Base-by-base conservation (phyloP, 2,797 vertebrate species). In the Enteromius mattozi region DNA sequence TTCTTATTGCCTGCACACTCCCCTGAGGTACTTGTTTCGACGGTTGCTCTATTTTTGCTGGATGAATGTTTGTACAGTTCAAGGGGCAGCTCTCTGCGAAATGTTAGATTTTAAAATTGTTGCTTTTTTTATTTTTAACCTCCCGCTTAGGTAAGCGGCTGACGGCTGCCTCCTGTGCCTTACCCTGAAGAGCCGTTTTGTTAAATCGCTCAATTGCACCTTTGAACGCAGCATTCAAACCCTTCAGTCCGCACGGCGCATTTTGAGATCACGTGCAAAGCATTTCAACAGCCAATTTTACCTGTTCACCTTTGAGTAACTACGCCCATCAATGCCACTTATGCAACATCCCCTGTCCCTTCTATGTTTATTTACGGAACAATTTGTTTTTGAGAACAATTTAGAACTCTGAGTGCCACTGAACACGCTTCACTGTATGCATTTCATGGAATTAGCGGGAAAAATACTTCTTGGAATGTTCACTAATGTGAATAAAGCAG, bases 11-110 rank as follows among this genome's bases (percentile, higher is more conserved):
- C 49, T 77, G 63, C 74, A n/a, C 47, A 19, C 45, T 66, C 56
- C 81, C 75, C 74, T 70, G 75, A 84, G 66, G 66, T 84, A 70
- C 76, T 84, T 84, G 82, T 83, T 35, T 78, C 33, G 54, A 79
- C 37, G 4, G 76, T 79, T 78, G 76, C 68, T 84, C 66, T 84
- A 70, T 71, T 84, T 84, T 84, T 78, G 76, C 66, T 10, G 51
- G 65, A 78, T 78, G 65, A 42, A 78, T 78, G 49, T 84, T 78
- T 70, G 66, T 61, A 59, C 37, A 49, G 75, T 84, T 78, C 66
- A 61, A 71, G 54, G 82, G 75, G 65, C 66, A 79, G 76, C 75
- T 79, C 27, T 63, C 54, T 79, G 40, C 47, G 65, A 79, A 78
- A 70, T 35, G 74, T n/a, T 78, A 47, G 63, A 78, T 47, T 68